Evolutionary conservation across 2,113 vertebrate genomes (phyloP), one percentile per base, ranked within the genome.

Genomic region (Pachycephala philippinensis): DNA sequence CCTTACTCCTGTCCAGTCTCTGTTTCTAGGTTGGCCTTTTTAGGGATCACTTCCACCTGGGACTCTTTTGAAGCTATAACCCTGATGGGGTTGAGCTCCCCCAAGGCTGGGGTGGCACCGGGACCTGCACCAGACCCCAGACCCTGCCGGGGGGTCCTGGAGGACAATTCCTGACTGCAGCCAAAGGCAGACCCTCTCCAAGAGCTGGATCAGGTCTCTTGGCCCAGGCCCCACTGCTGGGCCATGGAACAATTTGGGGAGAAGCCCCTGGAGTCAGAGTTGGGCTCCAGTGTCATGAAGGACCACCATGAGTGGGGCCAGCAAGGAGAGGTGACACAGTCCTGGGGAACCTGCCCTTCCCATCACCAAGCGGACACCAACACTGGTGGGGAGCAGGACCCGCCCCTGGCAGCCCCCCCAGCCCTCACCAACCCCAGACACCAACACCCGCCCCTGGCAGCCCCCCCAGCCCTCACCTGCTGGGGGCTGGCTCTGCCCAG

Each of bases 401-500:
- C 2, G 19, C 9, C 44, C 44, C 10, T 11, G 8, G 6, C 52
- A 40, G 28, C 15, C 24, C 15, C 11, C 2, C 1, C 60, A 42
- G 57, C 31, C 89, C 94, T 96, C 77, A 98, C 99, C 97, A n/a
- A n/a, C n/a, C n/a, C n/a, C n/a, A n/a, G 57, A 4, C 37, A 13
- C 10, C 2, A 4, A 2, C 0, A 2, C 4, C 52, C 2, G 19
- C 9, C 44, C 44, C 10, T 11, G 8, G 6, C 52, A 40, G 28
- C 15, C 24, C 15, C 11, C 2, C 1, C 60, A 42, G 57, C 31
- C 89, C 94, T 96, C 77, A 98, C 99, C 97, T 98, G 98, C 92
- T 98, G 98, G 69, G 91, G 94, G 95, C 82, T 82, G 17, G 72
- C 70, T 39, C 37, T 40, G 22, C 66, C 87, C 11, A 79, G 60